Percentiles rank a stretch among this genome's conserved stretches.
These are phyloP conservation scores for Drosophila kanekoi DNA, from an alignment of 2,888 invertebrate species.

Conservation along the genomic window DNA sequence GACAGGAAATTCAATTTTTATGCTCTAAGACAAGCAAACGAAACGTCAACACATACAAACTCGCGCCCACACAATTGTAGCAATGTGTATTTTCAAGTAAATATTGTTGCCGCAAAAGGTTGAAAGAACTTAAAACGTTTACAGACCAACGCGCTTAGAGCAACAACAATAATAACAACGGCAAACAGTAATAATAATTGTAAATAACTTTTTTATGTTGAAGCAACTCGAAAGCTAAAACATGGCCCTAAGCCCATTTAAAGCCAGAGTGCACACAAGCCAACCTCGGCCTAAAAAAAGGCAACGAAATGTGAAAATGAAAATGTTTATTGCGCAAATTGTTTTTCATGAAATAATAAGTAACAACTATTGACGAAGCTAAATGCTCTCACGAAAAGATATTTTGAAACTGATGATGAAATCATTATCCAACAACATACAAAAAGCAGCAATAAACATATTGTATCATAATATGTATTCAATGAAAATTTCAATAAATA, in stretches of 20 bases:
- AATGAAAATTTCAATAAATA: too few species aligned
- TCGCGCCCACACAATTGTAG: constrained; percentile 13
- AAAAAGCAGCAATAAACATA: too few species aligned
- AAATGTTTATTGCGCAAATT: constrained; percentile 58
- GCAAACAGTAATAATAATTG: constrained; percentile 68
- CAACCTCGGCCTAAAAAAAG: constrained; percentile 31
- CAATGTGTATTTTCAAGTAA: constrained; percentile 48
- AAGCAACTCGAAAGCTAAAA: constrained; percentile 22
- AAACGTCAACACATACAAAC: constrained; percentile 40
- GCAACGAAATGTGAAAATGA: constrained; percentile 50
- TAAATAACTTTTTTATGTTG: constrained; percentile 60
- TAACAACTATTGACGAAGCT: constrained; percentile 21
- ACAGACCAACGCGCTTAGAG: constrained; percentile 59
- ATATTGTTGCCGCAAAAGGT: constrained; percentile 52
- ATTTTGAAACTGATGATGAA: background rate
- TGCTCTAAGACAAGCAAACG: constrained; percentile 53
- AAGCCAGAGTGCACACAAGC: constrained; percentile 47
- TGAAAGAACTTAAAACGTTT: constrained; percentile 63
- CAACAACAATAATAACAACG: constrained; percentile 32
- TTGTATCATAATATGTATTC: too few species aligned
- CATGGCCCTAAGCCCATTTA: constrained; percentile 54
- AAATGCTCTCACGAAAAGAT: background rate
- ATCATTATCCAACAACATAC: too few species aligned
- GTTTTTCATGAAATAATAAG: constrained; percentile 38
- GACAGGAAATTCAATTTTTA: constrained; percentile 74